Percentiles rank a stretch among this genome's conserved stretches.
These are phyloP conservation scores for Holocentrus rufus DNA, from an alignment of 2,797 vertebrate genomes.

Conservation along the genomic window DNA sequence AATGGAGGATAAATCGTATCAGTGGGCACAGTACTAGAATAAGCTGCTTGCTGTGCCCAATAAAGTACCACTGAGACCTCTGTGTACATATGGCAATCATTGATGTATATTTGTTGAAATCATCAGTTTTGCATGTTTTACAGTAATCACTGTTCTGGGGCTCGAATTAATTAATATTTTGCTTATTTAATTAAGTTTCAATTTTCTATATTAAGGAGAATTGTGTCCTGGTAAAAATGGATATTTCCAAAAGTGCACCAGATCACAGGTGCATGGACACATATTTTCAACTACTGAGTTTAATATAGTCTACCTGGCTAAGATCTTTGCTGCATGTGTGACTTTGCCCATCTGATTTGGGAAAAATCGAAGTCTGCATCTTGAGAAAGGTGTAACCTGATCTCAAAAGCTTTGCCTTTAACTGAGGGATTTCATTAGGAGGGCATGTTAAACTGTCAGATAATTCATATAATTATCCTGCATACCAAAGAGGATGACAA, in stretches of 20 bases:
- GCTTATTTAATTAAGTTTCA: neutral
- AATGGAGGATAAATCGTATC: constrained; percentile 14
- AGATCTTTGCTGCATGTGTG: no score
- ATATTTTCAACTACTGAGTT: neutral
- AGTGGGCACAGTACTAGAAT: constrained; percentile 1
- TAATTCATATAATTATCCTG: neutral
- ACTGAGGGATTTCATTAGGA: neutral
- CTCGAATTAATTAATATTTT: constrained; percentile 5
- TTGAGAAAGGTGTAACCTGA: no score
- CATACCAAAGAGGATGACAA: neutral
- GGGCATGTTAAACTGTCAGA: neutral
- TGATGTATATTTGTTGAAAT: neutral
- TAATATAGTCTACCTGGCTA: no score
- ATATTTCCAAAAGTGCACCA: neutral
- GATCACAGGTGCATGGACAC: neutral
- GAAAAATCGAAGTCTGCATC: no score
- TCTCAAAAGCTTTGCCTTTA: neutral
- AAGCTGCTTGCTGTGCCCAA: constrained; percentile 11
- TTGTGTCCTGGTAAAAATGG: neutral
- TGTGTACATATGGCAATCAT: neutral
- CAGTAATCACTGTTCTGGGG: neutral
- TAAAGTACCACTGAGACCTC: constrained; percentile 7
- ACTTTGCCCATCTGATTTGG: no score
- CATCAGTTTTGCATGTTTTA: neutral
- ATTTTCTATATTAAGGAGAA: neutral